A percentile compares a stretch with the other conserved stretches of the same genome.
These are phyloP conservation scores for Distichodus sexfasciatus DNA, from an alignment of 2,797 vertebrate species.

Conservation along the genomic window DNA sequence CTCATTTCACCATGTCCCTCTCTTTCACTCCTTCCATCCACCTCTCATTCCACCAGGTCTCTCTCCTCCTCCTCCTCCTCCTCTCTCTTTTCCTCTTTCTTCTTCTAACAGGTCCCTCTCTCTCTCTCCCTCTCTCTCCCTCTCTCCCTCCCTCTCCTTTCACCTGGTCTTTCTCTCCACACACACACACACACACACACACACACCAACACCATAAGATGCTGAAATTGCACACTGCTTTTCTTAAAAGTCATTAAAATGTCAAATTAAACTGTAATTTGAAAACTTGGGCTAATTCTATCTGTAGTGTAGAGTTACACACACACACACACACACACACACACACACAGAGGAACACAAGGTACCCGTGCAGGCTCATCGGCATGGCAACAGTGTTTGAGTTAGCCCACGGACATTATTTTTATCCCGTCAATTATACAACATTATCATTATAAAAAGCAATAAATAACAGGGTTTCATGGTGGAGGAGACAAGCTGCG, in stretches of 20 bases:
- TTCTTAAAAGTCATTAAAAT: neutral
- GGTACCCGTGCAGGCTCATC: conserved; percentile 20
- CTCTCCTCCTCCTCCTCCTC: too few species aligned
- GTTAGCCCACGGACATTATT: conserved; percentile 33
- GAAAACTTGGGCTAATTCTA: neutral
- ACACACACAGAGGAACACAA: neutral
- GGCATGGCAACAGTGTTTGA: conserved; percentile 41
- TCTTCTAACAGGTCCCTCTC: too few species aligned
- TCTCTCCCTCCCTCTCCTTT: too few species aligned
- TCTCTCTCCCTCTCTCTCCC: too few species aligned
- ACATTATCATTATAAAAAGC: conserved; percentile 40
- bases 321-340: conserved; percentile 2
- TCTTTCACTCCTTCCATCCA: too few species aligned
- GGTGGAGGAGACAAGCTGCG: conserved; percentile 27
- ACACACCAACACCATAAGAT: too few species aligned
- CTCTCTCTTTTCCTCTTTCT: too few species aligned
- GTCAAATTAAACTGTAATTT: too few species aligned
- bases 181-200: neutral
- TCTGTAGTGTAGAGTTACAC: neutral
- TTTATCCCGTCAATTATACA: conserved; percentile 39
- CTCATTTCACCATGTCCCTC: too few species aligned
- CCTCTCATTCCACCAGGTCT: too few species aligned
- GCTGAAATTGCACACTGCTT: too few species aligned
- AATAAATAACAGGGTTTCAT: conserved; percentile 48
- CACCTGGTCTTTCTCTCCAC: neutral